Percentiles rank a stretch among this genome's conserved stretches.
phyloP scores from a whole-genome alignment of 2,888 invertebrate species.

The Pristionchus japonicus region DNA sequence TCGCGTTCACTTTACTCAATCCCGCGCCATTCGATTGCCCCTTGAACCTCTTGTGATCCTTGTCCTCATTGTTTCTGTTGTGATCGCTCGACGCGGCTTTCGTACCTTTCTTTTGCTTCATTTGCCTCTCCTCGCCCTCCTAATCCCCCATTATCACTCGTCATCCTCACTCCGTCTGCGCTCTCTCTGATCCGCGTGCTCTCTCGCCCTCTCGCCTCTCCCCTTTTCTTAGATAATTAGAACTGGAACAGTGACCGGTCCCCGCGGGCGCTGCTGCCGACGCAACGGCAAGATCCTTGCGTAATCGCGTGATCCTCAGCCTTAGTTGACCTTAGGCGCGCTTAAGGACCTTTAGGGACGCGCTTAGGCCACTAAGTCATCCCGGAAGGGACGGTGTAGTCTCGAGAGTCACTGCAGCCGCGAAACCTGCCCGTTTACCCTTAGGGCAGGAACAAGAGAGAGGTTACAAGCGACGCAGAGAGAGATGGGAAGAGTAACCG shows the following conservation, averaged over 20 bases:
- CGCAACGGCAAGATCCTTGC: background rate
- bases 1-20: background rate
- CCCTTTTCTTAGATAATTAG: slow-evolving; percentile 12
- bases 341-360: background rate
- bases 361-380: background rate
- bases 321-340: background rate
- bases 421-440: slow-evolving; percentile 36
- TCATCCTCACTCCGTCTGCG: background rate
- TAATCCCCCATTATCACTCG: slow-evolving; percentile 32
- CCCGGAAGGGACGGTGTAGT: background rate
- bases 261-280: background rate
- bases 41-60: background rate
- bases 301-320: slow-evolving; percentile 1
- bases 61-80: background rate
- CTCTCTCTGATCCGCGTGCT: background rate
- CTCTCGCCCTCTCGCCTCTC: background rate
- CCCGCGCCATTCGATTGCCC: background rate
- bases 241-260: slow-evolving; percentile 46
- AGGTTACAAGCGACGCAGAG: background rate
- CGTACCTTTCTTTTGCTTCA: background rate
- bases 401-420: background rate
- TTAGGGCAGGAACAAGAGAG: background rate
- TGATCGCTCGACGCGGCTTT: background rate
- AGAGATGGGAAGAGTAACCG: background rate
- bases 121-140: background rate